Percentiles rank a stretch among this genome's conserved stretches.
phyloP scores from a whole-genome alignment of 2,113 vertebrate genomes.

The Choloepus hoffmanni region DNA sequence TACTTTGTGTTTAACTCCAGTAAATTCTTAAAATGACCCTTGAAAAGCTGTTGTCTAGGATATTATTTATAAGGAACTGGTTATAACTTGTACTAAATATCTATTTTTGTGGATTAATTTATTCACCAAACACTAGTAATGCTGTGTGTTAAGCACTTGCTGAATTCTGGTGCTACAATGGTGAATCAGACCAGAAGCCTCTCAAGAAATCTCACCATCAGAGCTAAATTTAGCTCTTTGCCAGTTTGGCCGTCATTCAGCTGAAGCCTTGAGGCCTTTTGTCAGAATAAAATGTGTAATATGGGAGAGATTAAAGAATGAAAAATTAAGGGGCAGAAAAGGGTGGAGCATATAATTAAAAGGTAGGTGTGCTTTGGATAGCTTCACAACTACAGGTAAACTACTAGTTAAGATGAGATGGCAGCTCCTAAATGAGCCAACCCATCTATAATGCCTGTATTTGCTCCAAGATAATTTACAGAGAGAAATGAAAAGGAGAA shows the following conservation, averaged over 20 bases:
- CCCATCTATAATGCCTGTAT: neutral
- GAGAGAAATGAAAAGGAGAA: neutral
- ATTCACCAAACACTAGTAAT: neutral
- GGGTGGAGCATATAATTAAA: constrained; percentile 36
- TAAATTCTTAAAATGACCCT: constrained; percentile 1
- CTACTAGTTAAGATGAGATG: neutral
- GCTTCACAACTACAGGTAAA: neutral
- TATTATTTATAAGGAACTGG: constrained; percentile 30
- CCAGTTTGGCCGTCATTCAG: constrained; percentile 2
- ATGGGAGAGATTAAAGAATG: constrained; percentile 24
- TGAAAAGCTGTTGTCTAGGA: constrained; percentile 1
- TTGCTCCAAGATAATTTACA: neutral
- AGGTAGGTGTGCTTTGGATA: constrained; percentile 11
- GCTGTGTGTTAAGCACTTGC: neutral
- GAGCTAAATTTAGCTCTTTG: constrained; percentile 20
- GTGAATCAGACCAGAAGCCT: constrained; percentile 44
- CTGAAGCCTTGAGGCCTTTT: neutral
- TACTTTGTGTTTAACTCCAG: neutral
- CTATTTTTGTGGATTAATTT: constrained; percentile 21
- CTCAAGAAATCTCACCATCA: constrained; percentile 25
- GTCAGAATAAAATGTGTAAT: constrained; percentile 36
- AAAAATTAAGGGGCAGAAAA: constrained; percentile 46
- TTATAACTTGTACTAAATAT: constrained; percentile 26
- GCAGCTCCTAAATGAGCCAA: neutral
- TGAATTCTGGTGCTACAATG: constrained; percentile 13